Evolutionary conservation across 2,113 vertebrate genomes (phyloP), one percentile per base, ranked within the genome.

Genomic region (Sebastes fasciatus): DNA sequence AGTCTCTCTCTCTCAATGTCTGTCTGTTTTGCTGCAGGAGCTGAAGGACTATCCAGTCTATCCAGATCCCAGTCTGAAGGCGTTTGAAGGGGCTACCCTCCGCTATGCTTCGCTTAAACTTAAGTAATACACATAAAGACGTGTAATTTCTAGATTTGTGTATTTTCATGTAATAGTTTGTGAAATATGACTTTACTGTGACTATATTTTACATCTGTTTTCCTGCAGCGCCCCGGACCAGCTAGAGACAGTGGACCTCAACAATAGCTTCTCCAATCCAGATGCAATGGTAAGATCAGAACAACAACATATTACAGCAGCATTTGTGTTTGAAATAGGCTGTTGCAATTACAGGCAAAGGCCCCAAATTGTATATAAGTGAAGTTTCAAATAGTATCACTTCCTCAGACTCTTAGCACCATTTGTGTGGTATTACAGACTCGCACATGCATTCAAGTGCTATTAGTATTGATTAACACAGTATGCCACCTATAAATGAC

Each of bases 31-130:
- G 14, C n/a, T 92, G 52, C 88, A 99, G 98, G 97, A 98, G 84
- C 93, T 97, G 72, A 98, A 98, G 26, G 98, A 97, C 82, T 97
- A 97, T 84, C 97, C 97, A 4, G 96, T 98, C 75, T 97, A 98
- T 85, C 96, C 97, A 6, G 98, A 98, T 78, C 97, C 97, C 77
- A 99, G 97, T 89, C 96, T 98, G 66, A 98, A 99, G 92, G 97
- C 97, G 42, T 99, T 98, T 88, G 97, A 98, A 94, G 97, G 97
- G 83, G 97, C 97, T 2, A 99, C 98, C 0, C 93, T 99, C 9
- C 98, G 98, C 80, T 99, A 99, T 65, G 98, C 98, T 23, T 98
- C 98, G 65, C 89, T 99, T 89, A 99, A 97, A 84, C 96, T 99
- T 90, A 97, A 97, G 97, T 97, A 96, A 89, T 76, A 1, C 19